These are phyloP conservation scores for Leptobrachium leishanense DNA, from an alignment of 2,113 vertebrate species.

Conservation along the genomic window DNA sequence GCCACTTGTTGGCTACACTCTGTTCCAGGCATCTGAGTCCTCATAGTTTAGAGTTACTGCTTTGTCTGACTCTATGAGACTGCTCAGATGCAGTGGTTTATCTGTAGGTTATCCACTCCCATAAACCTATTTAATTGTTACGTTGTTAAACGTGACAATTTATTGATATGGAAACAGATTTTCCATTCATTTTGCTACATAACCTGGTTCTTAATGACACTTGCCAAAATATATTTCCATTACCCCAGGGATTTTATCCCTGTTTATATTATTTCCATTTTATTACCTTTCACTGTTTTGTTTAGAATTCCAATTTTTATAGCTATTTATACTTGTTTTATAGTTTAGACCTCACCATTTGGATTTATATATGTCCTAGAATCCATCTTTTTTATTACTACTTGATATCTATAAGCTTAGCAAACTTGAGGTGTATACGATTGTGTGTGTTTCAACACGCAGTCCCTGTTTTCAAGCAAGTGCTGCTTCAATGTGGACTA, in stretches of 20 bases:
- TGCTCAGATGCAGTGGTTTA: conserved; percentile 14
- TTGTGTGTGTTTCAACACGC: too few species aligned
- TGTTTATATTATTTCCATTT: neutral
- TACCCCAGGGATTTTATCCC: neutral
- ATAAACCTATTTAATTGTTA: conserved; percentile 43
- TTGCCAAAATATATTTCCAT: neutral
- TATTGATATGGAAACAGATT: conserved; percentile 16
- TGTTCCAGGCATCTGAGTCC: neutral
- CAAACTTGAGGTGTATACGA: too few species aligned
- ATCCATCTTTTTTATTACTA: too few species aligned
- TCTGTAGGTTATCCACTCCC: conserved; percentile 23
- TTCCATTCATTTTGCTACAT: neutral
- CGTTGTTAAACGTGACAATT: conserved; percentile 19
- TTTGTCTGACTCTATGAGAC: neutral
- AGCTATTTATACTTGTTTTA: neutral
- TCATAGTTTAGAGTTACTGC: conserved; percentile 17
- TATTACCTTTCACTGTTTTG: neutral
- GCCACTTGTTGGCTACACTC: too few species aligned
- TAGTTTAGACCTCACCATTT: too few species aligned
- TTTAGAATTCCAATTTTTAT: neutral
- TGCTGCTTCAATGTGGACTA: too few species aligned
- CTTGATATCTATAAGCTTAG: too few species aligned
- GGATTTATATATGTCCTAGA: too few species aligned
- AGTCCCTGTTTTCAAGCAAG: too few species aligned
- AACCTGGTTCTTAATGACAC: neutral